phyloP scores from a whole-genome alignment of 53 echinoderm and acorn worm species.

The Holothuria leucospilota region DNA sequence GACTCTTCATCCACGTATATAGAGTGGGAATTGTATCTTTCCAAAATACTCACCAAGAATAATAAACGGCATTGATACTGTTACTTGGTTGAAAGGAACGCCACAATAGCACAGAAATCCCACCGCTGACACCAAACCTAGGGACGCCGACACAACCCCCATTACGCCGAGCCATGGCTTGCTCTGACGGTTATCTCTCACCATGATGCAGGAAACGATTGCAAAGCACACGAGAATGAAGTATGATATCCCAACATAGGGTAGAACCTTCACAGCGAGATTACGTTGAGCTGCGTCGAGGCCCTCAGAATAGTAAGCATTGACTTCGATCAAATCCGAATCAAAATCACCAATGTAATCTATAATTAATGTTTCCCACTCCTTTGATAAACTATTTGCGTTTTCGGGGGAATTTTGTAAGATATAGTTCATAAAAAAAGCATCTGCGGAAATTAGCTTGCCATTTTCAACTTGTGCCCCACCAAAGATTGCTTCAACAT shows the following conservation, averaged over 20 bases:
- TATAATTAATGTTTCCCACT: slow-evolving; percentile 63
- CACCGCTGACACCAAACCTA: slow-evolving; percentile 70
- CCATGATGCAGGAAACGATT: slow-evolving; percentile 71
- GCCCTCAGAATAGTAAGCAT: slow-evolving; percentile 55
- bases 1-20: too few species aligned
- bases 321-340: slow-evolving; percentile 39
- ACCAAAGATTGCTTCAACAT: slow-evolving; percentile 11
- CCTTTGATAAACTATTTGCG: slow-evolving; percentile 33
- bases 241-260: slow-evolving; percentile 66
- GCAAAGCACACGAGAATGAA: slow-evolving; percentile 66
- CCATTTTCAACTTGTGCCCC: slow-evolving; percentile 39
- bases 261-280: slow-evolving; percentile 60
- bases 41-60: slow-evolving; percentile 62
- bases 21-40: neutral
- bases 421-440: slow-evolving; percentile 43
- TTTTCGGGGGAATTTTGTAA: slow-evolving; percentile 42
- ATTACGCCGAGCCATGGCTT: slow-evolving; percentile 69
- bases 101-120: slow-evolving; percentile 65
- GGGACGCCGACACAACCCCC: slow-evolving; percentile 68
- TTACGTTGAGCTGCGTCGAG: slow-evolving; percentile 57
- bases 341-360: neutral
- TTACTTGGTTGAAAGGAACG: slow-evolving; percentile 73
- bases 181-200: slow-evolving; percentile 70
- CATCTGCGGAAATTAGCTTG: slow-evolving; percentile 37
- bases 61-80: slow-evolving; percentile 73